A percentile compares a stretch with the other conserved stretches of the same genome.
Conservation (phyloP, 92 coral and sea anemone species). For the Paragorgia papillata region DNA sequence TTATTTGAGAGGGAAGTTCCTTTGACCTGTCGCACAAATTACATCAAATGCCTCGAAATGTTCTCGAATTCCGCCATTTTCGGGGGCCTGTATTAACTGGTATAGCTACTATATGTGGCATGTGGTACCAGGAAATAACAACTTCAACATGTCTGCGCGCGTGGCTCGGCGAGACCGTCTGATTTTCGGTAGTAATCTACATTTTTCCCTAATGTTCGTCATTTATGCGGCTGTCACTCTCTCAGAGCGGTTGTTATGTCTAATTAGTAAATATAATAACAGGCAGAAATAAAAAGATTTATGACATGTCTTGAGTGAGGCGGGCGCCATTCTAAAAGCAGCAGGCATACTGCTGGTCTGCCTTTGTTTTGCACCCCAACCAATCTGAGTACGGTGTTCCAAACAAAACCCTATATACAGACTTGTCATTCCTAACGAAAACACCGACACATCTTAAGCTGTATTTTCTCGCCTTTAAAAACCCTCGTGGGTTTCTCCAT, state of each 20-base stretch:
- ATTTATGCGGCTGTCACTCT: neutral
- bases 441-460: neutral
- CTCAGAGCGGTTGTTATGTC: neutral
- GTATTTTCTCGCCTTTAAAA: neutral
- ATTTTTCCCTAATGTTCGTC: neutral
- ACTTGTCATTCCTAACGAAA: neutral
- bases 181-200: too few relatives aligned
- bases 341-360: neutral
- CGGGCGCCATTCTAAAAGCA: neutral
- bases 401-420: neutral
- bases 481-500: neutral
- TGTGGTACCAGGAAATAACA: too few relatives aligned
- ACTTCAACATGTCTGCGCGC: too few relatives aligned
- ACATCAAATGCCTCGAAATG: too few relatives aligned
- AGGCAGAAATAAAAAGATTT: neutral
- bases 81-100: too few relatives aligned
- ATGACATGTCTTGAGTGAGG: neutral
- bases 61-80: too few relatives aligned
- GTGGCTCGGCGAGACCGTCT: too few relatives aligned
- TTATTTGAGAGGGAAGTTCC: too few relatives aligned
- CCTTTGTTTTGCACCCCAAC: neutral
- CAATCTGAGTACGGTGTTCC: neutral
- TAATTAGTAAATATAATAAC: neutral
- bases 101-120: too few relatives aligned
- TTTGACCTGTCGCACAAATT: too few relatives aligned